Conservation (phyloP, 2,888 invertebrate genomes). For the Acholoe squamosa region DNA sequence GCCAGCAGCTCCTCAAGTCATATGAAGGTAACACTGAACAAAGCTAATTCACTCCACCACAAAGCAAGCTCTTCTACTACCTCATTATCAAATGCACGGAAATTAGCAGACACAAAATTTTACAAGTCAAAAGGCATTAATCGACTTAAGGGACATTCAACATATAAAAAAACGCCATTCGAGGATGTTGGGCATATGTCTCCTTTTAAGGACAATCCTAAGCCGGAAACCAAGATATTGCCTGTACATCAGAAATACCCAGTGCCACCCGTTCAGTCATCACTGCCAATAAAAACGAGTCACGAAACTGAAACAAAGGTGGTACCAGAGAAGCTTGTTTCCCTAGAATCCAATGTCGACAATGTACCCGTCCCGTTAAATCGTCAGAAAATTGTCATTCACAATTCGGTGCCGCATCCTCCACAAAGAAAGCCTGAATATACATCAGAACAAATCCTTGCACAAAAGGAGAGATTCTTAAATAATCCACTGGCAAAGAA, state of each 20-base stretch:
- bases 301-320: not conserved
- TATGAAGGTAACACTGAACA: not conserved
- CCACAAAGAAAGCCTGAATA: not conserved
- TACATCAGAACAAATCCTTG: not conserved
- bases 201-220: not conserved
- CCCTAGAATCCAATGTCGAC: not conserved
- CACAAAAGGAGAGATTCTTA: not conserved
- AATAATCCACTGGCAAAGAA: not conserved
- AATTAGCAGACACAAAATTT: not conserved
- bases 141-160: not conserved
- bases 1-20: not conserved
- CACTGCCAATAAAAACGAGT: not conserved
- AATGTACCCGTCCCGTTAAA: not conserved
- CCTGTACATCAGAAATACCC: not conserved
- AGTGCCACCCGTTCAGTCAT: not conserved
- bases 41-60: not conserved
- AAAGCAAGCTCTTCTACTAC: not conserved
- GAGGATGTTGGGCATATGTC: not conserved
- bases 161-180: not conserved
- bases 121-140: not conserved
- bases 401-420: not conserved
- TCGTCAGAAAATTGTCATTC: not conserved
- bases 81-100: not conserved
- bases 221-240: not conserved
- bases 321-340: not conserved